Conservation (phyloP, 1,140 invertebrate genomes). For the Drosophila pseudoananassae region DNA sequence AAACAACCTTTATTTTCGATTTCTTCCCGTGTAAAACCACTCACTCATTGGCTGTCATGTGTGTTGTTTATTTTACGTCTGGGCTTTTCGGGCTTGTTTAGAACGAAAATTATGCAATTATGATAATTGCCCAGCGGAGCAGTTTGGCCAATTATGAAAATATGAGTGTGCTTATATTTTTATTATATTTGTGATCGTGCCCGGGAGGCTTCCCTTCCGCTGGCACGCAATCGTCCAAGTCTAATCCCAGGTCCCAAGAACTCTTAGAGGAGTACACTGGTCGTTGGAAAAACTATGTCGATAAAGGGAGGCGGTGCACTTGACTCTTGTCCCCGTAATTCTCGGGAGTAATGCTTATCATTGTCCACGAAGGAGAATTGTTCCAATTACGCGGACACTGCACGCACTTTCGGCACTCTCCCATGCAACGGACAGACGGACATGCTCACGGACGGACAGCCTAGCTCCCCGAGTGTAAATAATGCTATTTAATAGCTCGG, state of each 20-base stretch:
- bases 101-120: conserved; percentile 81
- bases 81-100: conserved; percentile 74
- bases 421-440: conserved; percentile 24
- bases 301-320: conserved; percentile 50
- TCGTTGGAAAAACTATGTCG: conserved; percentile 5
- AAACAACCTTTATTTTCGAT: background rate
- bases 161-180: conserved; percentile 56
- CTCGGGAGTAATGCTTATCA: conserved; percentile 56
- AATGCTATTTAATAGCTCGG: conserved; percentile 72
- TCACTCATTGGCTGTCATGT: conserved; percentile 64
- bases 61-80: conserved; percentile 57
- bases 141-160: conserved; percentile 78
- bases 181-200: conserved; percentile 61
- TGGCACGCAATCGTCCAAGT: conserved; percentile 59
- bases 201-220: conserved; percentile 25
- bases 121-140: conserved; percentile 74
- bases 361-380: conserved; percentile 59
- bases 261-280: background rate
- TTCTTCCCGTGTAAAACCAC: conserved; percentile 51
- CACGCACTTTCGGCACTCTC: conserved; percentile 65
- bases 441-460: background rate
- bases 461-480: conserved; percentile 49
- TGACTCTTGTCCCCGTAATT: conserved; percentile 39
- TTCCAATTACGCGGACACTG: conserved; percentile 74
- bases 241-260: conserved; percentile 28